Evolutionary conservation across 2,888 invertebrate genomes (phyloP).

Genomic region (Fabriciana adippe): DNA sequence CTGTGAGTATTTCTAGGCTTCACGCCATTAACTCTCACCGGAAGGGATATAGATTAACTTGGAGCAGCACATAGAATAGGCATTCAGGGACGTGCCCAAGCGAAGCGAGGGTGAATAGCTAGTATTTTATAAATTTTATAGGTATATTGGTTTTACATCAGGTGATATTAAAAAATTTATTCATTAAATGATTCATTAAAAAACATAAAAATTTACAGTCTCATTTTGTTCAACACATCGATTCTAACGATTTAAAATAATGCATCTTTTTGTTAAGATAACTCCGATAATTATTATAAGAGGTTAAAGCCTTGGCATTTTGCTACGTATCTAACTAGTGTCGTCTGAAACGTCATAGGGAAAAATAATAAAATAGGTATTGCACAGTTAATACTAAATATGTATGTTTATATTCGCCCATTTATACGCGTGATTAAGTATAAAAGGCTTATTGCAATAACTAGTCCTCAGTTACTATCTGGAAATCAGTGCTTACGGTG

Average conservation of each 20-base stretch:
- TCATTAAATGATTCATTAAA: no score
- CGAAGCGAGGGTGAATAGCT: no score
- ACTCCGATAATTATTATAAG: neutral
- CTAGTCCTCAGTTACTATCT: slow-evolving; percentile 28
- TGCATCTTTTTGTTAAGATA: neutral
- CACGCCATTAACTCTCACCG: no score
- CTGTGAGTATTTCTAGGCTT: no score
- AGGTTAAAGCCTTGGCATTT: slow-evolving; percentile 34
- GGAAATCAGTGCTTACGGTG: slow-evolving; percentile 26
- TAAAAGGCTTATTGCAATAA: slow-evolving; percentile 59
- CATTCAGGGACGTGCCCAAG: no score
- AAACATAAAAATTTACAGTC: no score
- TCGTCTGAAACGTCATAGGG: slow-evolving; percentile 30
- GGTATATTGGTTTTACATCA: no score
- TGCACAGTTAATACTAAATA: slow-evolving; percentile 20
- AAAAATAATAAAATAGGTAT: slow-evolving; percentile 26
- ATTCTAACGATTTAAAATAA: neutral
- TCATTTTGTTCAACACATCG: slow-evolving; percentile 1
- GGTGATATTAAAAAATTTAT: no score
- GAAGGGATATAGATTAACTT: no score
- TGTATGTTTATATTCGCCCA: slow-evolving; percentile 27
- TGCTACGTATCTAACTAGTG: slow-evolving; percentile 9
- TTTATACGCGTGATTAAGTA: slow-evolving; percentile 58
- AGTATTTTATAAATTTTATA: no score
- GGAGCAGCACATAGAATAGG: no score